phyloP scores from a whole-genome alignment of 1,140 invertebrate genomes.

The Anoplolepis gracilipes region DNA sequence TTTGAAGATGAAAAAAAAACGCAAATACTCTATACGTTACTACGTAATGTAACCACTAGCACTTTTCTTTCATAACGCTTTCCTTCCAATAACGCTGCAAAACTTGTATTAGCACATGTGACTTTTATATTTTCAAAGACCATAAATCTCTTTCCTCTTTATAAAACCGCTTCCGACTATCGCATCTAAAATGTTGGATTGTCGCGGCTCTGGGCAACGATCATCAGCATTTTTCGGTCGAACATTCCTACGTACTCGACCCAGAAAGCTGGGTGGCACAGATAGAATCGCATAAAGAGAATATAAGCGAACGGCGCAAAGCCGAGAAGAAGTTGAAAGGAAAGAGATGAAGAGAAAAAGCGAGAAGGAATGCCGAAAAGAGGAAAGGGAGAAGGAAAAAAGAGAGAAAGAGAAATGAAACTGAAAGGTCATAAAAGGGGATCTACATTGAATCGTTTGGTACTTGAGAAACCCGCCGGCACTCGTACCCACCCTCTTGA shows the following conservation, averaged over 20 bases:
- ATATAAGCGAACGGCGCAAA: constrained; percentile 17
- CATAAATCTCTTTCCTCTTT: not conserved
- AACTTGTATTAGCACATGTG: not conserved
- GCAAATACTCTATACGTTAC: not conserved
- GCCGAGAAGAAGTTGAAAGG: not conserved
- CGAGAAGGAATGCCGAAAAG: not conserved
- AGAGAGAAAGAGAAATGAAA: not conserved
- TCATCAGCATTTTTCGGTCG: constrained; percentile 24
- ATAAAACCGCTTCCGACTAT: not conserved
- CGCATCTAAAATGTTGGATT: constrained; percentile 20
- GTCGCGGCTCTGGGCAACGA: not conserved
- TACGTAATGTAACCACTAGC: not conserved
- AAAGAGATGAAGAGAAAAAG: not conserved
- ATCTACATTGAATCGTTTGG: constrained; percentile 69
- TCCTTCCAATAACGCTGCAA: not conserved
- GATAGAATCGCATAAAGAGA: constrained; percentile 69
- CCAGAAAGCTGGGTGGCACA: constrained; percentile 63
- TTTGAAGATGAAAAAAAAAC: not conserved
- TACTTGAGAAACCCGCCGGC: constrained; percentile 65
- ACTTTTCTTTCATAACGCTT: too few relatives aligned
- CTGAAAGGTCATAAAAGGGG: constrained; percentile 47
- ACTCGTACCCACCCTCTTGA: constrained; percentile 73
- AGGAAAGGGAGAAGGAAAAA: not conserved
- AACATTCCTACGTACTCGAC: constrained; percentile 67
- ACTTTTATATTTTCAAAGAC: not conserved